phyloP scores from a whole-genome alignment of 2,888 invertebrate genomes.

The Campoplex nolae region DNA sequence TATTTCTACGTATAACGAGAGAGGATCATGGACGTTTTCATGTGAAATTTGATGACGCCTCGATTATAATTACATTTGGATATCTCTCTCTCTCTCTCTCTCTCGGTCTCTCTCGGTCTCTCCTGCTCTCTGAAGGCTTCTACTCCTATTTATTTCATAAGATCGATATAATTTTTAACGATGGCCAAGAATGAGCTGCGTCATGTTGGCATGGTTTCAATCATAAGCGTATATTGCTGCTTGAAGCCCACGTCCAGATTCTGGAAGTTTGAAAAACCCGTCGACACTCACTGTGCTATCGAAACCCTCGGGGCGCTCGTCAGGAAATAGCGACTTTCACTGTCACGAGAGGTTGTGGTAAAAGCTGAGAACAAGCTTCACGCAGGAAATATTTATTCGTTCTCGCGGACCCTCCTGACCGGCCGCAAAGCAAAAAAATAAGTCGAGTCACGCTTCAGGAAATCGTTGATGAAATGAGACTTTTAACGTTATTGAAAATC shows the following conservation, averaged over 20 bases:
- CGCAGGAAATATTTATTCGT: not conserved
- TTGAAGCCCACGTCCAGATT: not conserved
- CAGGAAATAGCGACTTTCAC: not conserved
- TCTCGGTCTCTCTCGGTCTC: not conserved
- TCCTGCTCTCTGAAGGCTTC: not conserved
- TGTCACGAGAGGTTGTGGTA: not conserved
- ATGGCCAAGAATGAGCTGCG: not conserved
- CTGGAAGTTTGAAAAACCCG: not conserved
- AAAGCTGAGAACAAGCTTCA: not conserved
- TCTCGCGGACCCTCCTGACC: not conserved
- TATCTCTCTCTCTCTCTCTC: not conserved
- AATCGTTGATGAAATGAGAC: not conserved
- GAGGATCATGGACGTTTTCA: conserved; percentile 14
- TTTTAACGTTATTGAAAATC: not conserved
- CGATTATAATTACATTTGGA: conserved; percentile 2
- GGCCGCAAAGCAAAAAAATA: not conserved
- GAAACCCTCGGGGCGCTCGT: not conserved
- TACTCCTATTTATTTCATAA: not conserved
- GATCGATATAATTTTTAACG: conserved; percentile 24
- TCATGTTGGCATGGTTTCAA: not conserved
- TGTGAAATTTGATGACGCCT: conserved; percentile 22
- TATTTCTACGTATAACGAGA: not conserved
- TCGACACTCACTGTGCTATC: not conserved
- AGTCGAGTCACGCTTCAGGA: not conserved
- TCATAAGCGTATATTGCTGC: not conserved